phyloP scores from a whole-genome alignment of 2,797 vertebrate species.

The Limnodromus scolopaceus region DNA sequence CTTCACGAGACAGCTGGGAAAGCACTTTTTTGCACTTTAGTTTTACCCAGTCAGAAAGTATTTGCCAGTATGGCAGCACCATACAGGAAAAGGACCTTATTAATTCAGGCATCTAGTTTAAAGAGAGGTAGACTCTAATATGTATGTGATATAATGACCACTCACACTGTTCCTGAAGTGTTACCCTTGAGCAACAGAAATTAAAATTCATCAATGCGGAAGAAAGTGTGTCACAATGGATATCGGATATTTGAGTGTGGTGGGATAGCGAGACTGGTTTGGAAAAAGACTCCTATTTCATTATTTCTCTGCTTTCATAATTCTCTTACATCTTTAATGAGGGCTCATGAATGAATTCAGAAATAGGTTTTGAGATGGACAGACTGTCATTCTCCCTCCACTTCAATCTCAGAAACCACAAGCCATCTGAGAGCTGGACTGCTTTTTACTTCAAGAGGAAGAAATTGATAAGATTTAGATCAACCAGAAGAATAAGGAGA shows the following conservation, averaged over 20 bases:
- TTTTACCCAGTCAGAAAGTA: conserved; percentile 64
- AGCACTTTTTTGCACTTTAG: conserved; percentile 63
- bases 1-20: conserved; percentile 58
- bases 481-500: background rate
- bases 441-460: conserved; percentile 7
- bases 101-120: conserved; percentile 66
- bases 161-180: conserved; percentile 13
- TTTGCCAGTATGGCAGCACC: conserved; percentile 51
- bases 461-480: conserved; percentile 52
- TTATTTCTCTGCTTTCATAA: conserved; percentile 53
- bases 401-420: background rate
- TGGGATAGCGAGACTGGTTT: background rate
- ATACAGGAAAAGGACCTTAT: conserved; percentile 34
- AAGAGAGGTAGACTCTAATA: conserved; percentile 44
- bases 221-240: conserved; percentile 57
- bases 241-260: conserved; percentile 4
- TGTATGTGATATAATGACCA: conserved; percentile 59
- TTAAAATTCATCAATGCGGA: conserved; percentile 57
- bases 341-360: conserved; percentile 39
- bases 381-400: background rate
- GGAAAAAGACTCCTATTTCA: conserved; percentile 16
- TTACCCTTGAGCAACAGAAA: conserved; percentile 62
- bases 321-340: conserved; percentile 59
- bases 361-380: conserved; percentile 14
- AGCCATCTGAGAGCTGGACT: background rate